Percentiles rank a stretch among this genome's conserved stretches.
Conservation (phyloP, 2,113 vertebrate genomes). For the Athene cunicularia region DNA sequence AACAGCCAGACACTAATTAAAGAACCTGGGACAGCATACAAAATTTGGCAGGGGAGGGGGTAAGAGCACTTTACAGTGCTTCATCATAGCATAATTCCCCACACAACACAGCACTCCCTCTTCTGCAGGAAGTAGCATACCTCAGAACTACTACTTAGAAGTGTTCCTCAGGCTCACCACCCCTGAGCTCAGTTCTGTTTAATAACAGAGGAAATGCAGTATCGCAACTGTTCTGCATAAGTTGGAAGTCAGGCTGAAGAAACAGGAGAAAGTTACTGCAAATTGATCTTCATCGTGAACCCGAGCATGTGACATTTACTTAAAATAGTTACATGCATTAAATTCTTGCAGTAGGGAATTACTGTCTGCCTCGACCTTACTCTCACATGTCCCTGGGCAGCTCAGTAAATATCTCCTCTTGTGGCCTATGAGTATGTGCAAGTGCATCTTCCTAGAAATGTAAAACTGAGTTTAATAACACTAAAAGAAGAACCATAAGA, state of each 20-base stretch:
- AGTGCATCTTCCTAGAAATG: background rate
- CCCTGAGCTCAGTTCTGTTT: background rate
- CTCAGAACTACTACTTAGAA: background rate
- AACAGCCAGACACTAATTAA: background rate
- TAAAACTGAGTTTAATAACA: background rate
- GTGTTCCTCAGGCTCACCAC: accelerated
- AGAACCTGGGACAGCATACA: background rate
- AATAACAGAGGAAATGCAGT: background rate
- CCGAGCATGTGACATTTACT: constrained; percentile 34
- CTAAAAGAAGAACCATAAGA: background rate
- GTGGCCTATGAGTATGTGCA: background rate
- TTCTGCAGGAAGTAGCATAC: background rate
- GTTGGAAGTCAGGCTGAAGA: background rate
- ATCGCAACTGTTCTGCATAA: background rate
- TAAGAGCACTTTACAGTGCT: background rate
- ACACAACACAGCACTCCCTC: background rate
- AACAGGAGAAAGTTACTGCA: constrained; percentile 32
- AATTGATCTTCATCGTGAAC: constrained; percentile 2
- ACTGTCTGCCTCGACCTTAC: background rate
- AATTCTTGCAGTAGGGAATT: constrained; percentile 1
- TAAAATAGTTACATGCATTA: constrained; percentile 38
- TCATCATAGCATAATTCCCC: background rate
- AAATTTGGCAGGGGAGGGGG: background rate
- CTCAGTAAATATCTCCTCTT: background rate
- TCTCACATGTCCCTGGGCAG: background rate